Evolutionary conservation across 1,140 invertebrate species (phyloP).

Genomic region (Macrobrachium nipponense): DNA sequence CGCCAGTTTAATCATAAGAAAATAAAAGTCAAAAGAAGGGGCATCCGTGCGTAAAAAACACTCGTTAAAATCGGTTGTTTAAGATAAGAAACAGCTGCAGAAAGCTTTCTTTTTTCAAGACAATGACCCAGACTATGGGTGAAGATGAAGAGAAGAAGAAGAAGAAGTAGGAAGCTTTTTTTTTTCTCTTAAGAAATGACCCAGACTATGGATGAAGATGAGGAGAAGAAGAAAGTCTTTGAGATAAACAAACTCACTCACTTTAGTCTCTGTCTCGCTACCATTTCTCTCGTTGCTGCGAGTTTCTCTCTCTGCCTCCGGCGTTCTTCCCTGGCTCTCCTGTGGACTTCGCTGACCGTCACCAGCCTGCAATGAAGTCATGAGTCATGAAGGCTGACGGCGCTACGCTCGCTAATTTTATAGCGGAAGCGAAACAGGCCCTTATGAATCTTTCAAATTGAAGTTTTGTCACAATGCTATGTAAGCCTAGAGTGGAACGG

Average conservation of each 20-base stretch:
- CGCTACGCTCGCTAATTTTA: too few relatives aligned
- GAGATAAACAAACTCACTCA: constrained; percentile 8
- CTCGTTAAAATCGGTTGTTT: too few relatives aligned
- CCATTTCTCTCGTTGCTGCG: constrained; percentile 26
- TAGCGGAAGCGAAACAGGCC: neutral
- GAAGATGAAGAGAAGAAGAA: neutral
- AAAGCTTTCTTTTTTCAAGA: neutral
- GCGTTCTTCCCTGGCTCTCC: constrained; percentile 35
- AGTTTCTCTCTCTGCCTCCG: constrained; percentile 34
- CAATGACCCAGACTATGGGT: neutral
- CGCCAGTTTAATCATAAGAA: too few relatives aligned
- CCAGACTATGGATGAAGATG: neutral
- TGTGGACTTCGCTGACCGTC: constrained; percentile 48
- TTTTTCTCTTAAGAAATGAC: neutral
- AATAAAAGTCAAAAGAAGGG: too few relatives aligned
- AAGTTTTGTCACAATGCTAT: neutral
- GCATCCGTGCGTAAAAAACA: too few relatives aligned
- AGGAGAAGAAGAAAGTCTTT: neutral
- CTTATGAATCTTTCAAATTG: neutral
- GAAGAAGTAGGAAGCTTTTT: too few relatives aligned
- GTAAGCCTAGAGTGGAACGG: too few relatives aligned
- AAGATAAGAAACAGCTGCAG: too few relatives aligned
- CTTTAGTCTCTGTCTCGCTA: constrained; percentile 26
- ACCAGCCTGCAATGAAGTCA: constrained; percentile 12
- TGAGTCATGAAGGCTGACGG: neutral